Evolutionary conservation across 2,888 invertebrate genomes (phyloP).

Genomic region (Platycheirus albimanus): DNA sequence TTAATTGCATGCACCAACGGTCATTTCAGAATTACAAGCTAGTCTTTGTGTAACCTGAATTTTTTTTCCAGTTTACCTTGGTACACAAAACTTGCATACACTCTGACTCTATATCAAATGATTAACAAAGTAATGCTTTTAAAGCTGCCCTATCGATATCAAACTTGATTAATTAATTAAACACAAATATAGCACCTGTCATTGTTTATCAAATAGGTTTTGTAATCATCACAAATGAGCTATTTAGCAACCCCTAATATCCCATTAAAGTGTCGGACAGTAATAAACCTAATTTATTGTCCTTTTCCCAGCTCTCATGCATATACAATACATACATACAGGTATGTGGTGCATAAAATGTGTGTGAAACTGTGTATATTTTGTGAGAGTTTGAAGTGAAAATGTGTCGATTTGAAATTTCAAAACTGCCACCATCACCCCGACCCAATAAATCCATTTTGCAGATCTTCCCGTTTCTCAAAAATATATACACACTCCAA

Average conservation of each 20-base stretch:
- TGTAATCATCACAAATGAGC: slow-evolving; percentile 9
- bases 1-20: background rate
- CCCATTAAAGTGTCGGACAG: slow-evolving; percentile 24
- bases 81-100: background rate
- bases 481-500: background rate
- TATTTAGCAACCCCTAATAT: slow-evolving; percentile 39
- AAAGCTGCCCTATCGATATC: slow-evolving; percentile 39
- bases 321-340: background rate
- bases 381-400: slow-evolving; percentile 23
- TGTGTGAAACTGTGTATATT: no score
- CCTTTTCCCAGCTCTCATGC: slow-evolving; percentile 22
- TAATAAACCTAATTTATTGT: slow-evolving; percentile 59
- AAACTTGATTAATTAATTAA: slow-evolving; percentile 17
- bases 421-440: slow-evolving; percentile 15
- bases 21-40: background rate
- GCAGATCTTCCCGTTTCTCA: slow-evolving; percentile 19
- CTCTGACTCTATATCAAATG: background rate
- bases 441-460: slow-evolving; percentile 44
- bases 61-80: slow-evolving; percentile 1
- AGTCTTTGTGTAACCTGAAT: no score
- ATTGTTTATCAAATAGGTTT: slow-evolving; percentile 29
- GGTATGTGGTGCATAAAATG: no score
- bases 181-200: slow-evolving; percentile 54
- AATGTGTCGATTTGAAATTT: slow-evolving; percentile 37
- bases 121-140: background rate